Evolutionary conservation across 2,888 invertebrate genomes (phyloP), one percentile per base, ranked within the genome.

Genomic region (Barypeithes pellucidus): DNA sequence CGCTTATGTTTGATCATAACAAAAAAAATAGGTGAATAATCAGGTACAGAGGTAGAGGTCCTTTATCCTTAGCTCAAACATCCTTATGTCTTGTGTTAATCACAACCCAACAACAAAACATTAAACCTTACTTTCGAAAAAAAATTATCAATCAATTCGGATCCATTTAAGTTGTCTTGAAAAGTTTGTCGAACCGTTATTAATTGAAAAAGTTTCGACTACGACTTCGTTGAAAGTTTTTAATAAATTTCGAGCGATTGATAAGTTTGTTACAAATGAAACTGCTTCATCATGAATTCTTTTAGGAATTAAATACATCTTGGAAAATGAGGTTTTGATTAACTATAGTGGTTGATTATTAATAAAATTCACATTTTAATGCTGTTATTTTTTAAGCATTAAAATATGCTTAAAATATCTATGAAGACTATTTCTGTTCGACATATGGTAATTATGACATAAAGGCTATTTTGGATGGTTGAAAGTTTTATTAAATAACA

Each of bases 81-180:
- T n/a, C n/a, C n/a, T n/a, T n/a, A 12, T 45, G 20, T 47, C 9
- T 47, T 4, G 20, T 20, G 9, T 47, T 18, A 47, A 47, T 47
- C 20, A 47, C 11, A 16, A 43, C 14, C 16, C 7, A 9, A 29
- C 29, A 9, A 52, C 7, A 52, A 29, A 52, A 52, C 24, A n/a
- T 24, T 3, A 52, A 22, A 29, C 61, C 16, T 29, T 39, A 66
- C 41, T 66, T 70, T 66, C 33, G 8, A 52, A 71, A 65, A 72
- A 72, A 72, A 50, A 66, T 66, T 66, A 69, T 73, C 70, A 70
- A 73, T 73, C 73, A 69, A 73, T 73, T 66, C 66, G 60, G 61
- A 65, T 69, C 69, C 69, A 73, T 73, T 70, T 73, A 73, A 70
- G 69, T 73, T 73, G 73, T 73, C 69, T 45, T 33, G 52, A 45